Evolutionary conservation across 2,113 vertebrate species (phyloP).

Genomic region (Mormoops blainvillei): DNA sequence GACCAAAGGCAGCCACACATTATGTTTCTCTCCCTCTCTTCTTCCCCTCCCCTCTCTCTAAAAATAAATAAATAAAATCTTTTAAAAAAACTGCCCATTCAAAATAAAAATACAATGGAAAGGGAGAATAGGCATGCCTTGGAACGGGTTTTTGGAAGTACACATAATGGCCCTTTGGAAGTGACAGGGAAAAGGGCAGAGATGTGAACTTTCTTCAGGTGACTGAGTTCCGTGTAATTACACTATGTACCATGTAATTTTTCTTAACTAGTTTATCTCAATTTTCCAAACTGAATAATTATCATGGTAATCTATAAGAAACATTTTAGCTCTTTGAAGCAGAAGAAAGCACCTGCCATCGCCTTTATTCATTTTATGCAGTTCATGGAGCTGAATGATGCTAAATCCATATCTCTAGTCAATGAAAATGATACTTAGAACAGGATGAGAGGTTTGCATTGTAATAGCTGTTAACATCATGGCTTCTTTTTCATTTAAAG

Average conservation of each 20-base stretch:
- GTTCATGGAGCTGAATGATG: conserved; percentile 17
- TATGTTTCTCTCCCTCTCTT: no score
- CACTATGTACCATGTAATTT: conserved; percentile 17
- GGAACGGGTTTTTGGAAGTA: neutral
- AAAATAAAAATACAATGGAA: neutral
- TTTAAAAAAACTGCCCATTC: neutral
- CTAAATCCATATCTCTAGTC: conserved; percentile 34
- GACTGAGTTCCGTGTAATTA: conserved; percentile 21
- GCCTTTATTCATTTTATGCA: conserved; percentile 36
- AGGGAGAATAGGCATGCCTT: neutral
- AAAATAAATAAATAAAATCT: no score
- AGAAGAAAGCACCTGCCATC: conserved; percentile 60
- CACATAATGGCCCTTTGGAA: neutral
- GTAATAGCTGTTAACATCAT: neutral
- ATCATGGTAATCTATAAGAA: conserved; percentile 46
- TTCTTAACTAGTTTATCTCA: neutral
- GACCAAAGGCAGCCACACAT: no score
- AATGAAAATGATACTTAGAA: neutral
- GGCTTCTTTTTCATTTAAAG: conserved; percentile 14
- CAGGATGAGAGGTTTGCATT: neutral
- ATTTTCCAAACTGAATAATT: conserved; percentile 43
- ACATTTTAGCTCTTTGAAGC: conserved; percentile 22
- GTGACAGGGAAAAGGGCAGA: neutral
- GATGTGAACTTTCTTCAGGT: neutral
- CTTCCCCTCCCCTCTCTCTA: no score